A percentile compares a stretch with the other conserved stretches of the same genome.
These are phyloP conservation scores for Pseudolycoriella hygida DNA, from an alignment of 2,888 invertebrate genomes.

Conservation along the genomic window DNA sequence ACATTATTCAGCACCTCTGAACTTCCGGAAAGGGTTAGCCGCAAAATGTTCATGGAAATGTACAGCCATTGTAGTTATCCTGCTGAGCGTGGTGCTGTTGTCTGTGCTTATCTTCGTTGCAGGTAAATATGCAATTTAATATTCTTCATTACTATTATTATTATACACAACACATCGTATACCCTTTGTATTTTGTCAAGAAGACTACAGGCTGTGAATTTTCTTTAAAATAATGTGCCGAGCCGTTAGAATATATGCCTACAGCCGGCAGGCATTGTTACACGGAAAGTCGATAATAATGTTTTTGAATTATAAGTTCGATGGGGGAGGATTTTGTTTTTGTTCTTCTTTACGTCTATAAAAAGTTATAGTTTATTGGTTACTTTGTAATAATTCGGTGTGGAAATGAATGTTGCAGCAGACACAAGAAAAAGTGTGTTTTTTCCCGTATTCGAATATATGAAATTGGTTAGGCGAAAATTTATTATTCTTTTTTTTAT, in stretches of 20 bases:
- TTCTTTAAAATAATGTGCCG: neutral
- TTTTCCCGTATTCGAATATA: no score
- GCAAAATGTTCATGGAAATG: constrained; percentile 85
- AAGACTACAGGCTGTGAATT: neutral
- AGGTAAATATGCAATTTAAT: constrained; percentile 36
- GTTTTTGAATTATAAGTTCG: no score
- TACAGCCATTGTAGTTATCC: constrained; percentile 73
- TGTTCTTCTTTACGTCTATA: no score
- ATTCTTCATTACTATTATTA: neutral
- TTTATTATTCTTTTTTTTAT: no score
- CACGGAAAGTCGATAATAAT: no score
- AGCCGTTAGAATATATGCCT: neutral
- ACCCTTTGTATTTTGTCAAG: neutral
- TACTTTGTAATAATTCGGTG: no score
- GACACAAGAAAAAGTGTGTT: no score
- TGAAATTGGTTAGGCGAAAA: no score
- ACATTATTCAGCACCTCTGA: constrained; percentile 63
- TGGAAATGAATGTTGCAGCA: no score
- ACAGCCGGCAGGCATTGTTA: no score
- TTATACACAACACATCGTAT: neutral
- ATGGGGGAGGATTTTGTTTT: no score
- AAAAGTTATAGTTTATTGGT: no score
- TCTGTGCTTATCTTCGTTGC: constrained; percentile 75
- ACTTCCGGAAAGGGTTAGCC: constrained; percentile 71
- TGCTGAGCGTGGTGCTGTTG: constrained; percentile 64